Conservation (phyloP, 2,888 invertebrate genomes). For the Cataglyphis cursor region DNA sequence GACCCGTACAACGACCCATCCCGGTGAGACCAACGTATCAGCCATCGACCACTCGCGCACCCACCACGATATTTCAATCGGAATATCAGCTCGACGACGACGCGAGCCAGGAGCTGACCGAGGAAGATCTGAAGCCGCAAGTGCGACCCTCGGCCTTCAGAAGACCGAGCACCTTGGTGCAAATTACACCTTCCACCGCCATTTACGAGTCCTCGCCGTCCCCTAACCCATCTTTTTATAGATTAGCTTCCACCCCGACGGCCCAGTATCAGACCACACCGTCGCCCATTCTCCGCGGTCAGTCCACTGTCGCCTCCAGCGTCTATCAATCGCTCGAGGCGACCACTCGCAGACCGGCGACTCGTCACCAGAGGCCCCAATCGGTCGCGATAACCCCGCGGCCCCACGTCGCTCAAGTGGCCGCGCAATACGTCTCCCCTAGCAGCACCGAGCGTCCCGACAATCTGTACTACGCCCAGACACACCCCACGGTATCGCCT, state of each 20-base stretch:
- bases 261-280: constrained; percentile 90
- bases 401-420: constrained; percentile 85
- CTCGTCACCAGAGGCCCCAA: constrained; percentile 80
- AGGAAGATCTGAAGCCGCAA: constrained; percentile 88
- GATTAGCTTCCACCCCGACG: constrained; percentile 87
- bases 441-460: constrained; percentile 86
- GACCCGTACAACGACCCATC: constrained; percentile 87
- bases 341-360: constrained; percentile 79
- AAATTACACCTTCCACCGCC: constrained; percentile 79
- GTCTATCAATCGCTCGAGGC: constrained; percentile 81
- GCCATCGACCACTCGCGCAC: constrained; percentile 87
- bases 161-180: constrained; percentile 83
- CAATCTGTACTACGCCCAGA: constrained; percentile 82
- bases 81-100: constrained; percentile 88
- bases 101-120: constrained; percentile 89
- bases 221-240: constrained; percentile 89
- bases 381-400: constrained; percentile 89
- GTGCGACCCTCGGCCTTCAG: constrained; percentile 85
- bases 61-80: constrained; percentile 92
- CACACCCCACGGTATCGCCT: constrained; percentile 83
- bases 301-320: constrained; percentile 75
- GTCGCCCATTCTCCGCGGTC: constrained; percentile 86
- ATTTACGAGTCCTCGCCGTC: constrained; percentile 80
- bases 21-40: constrained; percentile 86
- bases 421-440: constrained; percentile 84